Evolutionary conservation across 92 coral and sea anemone species (phyloP).

Genomic region (Umimayanthus chanpuru): DNA sequence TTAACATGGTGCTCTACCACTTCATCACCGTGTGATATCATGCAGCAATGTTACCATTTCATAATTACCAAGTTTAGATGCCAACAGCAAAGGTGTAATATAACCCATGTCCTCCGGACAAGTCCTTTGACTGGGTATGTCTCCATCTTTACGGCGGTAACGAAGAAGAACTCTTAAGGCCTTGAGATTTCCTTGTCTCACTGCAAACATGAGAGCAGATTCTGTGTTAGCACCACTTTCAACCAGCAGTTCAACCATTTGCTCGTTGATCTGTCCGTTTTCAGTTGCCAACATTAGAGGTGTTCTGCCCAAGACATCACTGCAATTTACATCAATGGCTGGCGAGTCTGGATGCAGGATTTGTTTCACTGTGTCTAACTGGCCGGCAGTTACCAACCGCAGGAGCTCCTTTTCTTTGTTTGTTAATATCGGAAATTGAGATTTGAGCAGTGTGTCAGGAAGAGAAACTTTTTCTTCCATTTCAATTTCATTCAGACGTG

Average conservation of each 20-base stretch:
- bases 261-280: background rate
- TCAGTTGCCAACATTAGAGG: slow-evolving; percentile 26
- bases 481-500: background rate
- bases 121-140: background rate
- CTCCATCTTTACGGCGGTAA: background rate
- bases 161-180: background rate
- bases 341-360: background rate
- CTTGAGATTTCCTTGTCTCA: background rate
- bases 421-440: background rate
- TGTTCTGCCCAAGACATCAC: background rate
- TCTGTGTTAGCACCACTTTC: slow-evolving; percentile 6
- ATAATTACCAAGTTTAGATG: slow-evolving; percentile 28
- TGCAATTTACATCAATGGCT: slow-evolving; percentile 7
- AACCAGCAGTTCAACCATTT: slow-evolving; percentile 13
- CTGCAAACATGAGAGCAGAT: background rate
- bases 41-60: slow-evolving; percentile 17
- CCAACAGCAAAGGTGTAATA: slow-evolving; percentile 15
- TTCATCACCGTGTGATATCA: slow-evolving; percentile 9
- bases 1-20: background rate
- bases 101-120: background rate
- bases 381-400: background rate
- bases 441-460: background rate
- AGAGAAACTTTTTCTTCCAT: background rate
- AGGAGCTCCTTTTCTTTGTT: background rate
- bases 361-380: background rate